phyloP scores from a whole-genome alignment of 1,140 invertebrate species.

The Euglossa dilemma region DNA sequence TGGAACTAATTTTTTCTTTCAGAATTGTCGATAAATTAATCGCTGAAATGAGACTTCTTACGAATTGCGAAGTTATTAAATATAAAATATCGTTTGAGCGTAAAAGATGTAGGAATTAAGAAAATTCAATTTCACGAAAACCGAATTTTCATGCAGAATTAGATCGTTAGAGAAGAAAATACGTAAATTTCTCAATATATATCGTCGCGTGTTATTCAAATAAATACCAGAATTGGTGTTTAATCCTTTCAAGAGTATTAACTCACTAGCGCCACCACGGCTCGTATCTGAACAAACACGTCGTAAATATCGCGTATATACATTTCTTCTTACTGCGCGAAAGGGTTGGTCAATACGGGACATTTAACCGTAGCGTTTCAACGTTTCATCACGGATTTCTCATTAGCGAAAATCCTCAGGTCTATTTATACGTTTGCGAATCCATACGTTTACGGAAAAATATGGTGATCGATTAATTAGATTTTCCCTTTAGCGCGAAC shows the following conservation, averaged over 20 bases:
- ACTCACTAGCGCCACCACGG: no score
- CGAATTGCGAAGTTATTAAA: no score
- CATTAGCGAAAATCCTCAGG: not conserved
- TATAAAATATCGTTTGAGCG: no score
- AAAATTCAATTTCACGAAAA: no score
- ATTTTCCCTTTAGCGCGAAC: not conserved
- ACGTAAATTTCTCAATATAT: not conserved
- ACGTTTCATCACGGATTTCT: not conserved
- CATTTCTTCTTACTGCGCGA: no score
- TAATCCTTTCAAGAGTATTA: not conserved
- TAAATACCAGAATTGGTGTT: not conserved
- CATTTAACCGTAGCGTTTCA: not conserved
- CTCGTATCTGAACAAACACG: no score
- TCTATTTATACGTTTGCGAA: not conserved
- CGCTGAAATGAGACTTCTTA: no score
- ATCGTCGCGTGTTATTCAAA: not conserved
- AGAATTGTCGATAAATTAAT: no score
- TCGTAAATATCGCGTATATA: no score
- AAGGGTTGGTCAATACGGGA: not conserved
- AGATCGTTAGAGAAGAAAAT: slow-evolving; percentile 2
- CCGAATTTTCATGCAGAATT: not conserved
- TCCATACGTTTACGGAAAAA: not conserved
- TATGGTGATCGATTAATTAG: not conserved
- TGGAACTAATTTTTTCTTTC: no score
- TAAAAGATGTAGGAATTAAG: no score